Percentiles rank a stretch among this genome's conserved stretches.
Evolutionary conservation across 2,113 vertebrate genomes (phyloP).

Genomic region (Ctenomys sociabilis): DNA sequence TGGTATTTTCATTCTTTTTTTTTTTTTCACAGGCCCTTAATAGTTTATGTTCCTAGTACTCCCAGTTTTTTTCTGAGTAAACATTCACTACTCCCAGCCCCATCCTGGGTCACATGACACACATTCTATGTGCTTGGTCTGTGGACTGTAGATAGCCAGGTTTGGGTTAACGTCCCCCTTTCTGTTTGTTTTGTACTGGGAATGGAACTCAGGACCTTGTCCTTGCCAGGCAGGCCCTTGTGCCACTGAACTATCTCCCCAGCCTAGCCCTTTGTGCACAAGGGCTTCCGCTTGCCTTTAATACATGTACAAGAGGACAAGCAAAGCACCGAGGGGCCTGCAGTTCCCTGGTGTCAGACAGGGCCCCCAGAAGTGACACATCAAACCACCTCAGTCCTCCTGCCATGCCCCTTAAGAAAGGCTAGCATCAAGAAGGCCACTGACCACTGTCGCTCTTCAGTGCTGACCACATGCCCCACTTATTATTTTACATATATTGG

Average conservation of each 20-base stretch:
- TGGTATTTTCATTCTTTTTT: not conserved
- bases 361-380: not conserved
- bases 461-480: rapidly evolving
- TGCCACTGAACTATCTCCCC: no score
- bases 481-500: no score
- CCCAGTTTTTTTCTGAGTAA: not conserved
- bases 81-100: not conserved
- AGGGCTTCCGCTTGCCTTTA: not conserved
- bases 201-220: no score
- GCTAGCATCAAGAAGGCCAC: no score
- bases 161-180: rapidly evolving
- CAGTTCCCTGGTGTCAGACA: not conserved
- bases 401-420: not conserved
- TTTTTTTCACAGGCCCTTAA: not conserved
- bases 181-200: no score
- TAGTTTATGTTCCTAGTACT: not conserved
- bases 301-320: not conserved
- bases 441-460: rapidly evolving
- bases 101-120: not conserved
- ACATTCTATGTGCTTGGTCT: not conserved
- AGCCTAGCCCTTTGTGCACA: no score
- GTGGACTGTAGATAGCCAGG: rapidly evolving
- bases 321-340: not conserved
- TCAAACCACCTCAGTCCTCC: not conserved
- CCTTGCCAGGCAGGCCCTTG: no score